phyloP scores from a whole-genome alignment of 2,888 invertebrate genomes.

The Chrysodeixis includens region DNA sequence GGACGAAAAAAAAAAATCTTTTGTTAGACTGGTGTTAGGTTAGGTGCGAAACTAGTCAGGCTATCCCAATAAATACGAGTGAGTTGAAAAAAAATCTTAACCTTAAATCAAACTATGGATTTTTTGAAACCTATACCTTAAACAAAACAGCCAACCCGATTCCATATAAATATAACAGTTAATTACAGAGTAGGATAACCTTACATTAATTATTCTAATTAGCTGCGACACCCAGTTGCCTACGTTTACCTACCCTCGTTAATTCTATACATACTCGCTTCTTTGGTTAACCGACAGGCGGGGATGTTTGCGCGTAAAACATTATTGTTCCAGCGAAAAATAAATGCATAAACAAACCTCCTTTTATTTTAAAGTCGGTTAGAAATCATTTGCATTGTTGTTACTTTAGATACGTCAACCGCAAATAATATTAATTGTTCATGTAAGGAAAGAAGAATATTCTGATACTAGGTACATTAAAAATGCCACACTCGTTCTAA shows the following conservation, averaged over 20 bases:
- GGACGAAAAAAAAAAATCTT: no score
- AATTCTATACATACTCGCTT: conserved; percentile 68
- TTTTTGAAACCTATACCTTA: conserved; percentile 25
- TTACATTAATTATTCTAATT: conserved; percentile 63
- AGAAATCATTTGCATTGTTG: conserved; percentile 21
- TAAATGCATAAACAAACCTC: conserved; percentile 32
- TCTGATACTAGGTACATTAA: conserved; percentile 9
- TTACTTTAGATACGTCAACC: conserved; percentile 16
- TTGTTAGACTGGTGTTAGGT: no score
- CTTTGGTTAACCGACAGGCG: conserved; percentile 74
- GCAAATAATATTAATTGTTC: conserved; percentile 33
- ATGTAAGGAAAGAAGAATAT: conserved; percentile 10
- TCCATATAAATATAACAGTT: conserved; percentile 42
- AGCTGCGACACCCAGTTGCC: conserved; percentile 69
- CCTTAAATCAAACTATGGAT: no score
- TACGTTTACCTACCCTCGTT: conserved; percentile 62
- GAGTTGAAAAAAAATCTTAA: no score
- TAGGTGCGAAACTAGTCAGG: no score
- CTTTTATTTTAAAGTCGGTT: no score
- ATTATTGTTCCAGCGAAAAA: conserved; percentile 28
- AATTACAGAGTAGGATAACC: conserved; percentile 53
- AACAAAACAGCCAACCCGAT: conserved; percentile 21
- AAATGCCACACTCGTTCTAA: conserved; percentile 43
- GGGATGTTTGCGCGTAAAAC: conserved; percentile 69
- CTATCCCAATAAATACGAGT: no score